Evolutionary conservation across 2,797 vertebrate species (phyloP).

Genomic region (Adrianichthys oophorus): DNA sequence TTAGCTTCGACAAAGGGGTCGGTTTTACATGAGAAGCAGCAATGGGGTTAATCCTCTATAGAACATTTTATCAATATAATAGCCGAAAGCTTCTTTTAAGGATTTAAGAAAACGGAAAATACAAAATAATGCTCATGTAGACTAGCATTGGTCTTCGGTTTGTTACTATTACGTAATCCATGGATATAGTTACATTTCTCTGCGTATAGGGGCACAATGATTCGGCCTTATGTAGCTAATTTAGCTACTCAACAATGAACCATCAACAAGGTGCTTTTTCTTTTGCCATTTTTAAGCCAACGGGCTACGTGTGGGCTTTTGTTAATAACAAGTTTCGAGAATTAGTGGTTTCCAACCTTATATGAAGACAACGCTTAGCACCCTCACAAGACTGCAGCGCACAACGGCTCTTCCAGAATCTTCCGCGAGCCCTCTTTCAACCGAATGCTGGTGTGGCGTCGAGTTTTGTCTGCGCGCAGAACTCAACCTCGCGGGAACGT

Average conservation of each 20-base stretch:
- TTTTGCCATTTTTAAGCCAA: too few species aligned
- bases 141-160: too few species aligned
- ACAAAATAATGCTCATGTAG: too few species aligned
- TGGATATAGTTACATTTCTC: neutral
- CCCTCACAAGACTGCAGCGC: neutral
- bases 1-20: too few species aligned
- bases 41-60: too few species aligned
- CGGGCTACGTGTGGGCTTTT: neutral
- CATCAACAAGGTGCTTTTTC: neutral
- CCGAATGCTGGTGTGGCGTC: neutral
- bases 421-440: slow-evolving; percentile 18
- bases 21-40: too few species aligned
- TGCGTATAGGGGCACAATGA: neutral
- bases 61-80: too few species aligned
- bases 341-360: slow-evolving; percentile 33
- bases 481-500: too few species aligned
- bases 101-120: too few species aligned
- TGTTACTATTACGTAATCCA: neutral
- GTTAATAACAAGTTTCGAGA: neutral
- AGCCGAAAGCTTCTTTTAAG: too few species aligned
- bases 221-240: slow-evolving; percentile 25
- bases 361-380: neutral
- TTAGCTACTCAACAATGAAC: slow-evolving; percentile 28
- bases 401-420: slow-evolving; percentile 55
- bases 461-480: too few species aligned